Evolutionary conservation across 1,140 invertebrate species (phyloP).

Genomic region (Ridgeia piscesae): DNA sequence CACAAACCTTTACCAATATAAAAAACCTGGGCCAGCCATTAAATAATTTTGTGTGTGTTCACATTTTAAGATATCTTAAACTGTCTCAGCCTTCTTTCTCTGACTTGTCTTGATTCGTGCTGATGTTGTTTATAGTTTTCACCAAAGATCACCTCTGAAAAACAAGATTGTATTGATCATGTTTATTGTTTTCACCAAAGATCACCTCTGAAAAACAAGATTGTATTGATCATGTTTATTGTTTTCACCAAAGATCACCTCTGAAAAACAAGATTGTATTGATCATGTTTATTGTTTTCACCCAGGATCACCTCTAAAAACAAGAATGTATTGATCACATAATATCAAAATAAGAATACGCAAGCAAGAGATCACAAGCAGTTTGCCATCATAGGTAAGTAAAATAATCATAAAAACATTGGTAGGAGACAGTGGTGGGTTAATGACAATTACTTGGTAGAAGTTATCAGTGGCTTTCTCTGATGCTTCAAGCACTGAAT

Average conservation of each 20-base stretch:
- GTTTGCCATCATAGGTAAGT: too few relatives aligned
- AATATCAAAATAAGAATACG: too few relatives aligned
- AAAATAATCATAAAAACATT: too few relatives aligned
- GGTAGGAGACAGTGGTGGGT: too few relatives aligned
- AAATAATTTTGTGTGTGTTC: too few relatives aligned
- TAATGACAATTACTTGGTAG: too few relatives aligned
- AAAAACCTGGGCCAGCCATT: too few relatives aligned
- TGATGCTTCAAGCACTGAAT: too few relatives aligned
- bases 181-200: too few relatives aligned
- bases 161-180: background rate
- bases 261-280: background rate
- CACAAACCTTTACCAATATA: background rate
- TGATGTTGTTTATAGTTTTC: background rate
- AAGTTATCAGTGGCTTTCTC: too few relatives aligned
- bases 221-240: background rate
- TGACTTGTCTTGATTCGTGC: background rate
- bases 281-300: background rate
- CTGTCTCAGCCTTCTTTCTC: background rate
- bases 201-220: background rate
- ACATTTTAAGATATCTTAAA: background rate
- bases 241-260: background rate
- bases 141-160: background rate
- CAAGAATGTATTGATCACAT: background rate
- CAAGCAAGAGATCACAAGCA: too few relatives aligned
- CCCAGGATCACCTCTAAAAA: background rate